Percentiles rank a stretch among this genome's conserved stretches.
Evolutionary conservation across 2,113 vertebrate genomes (phyloP).

Genomic region (Gadus chalcogrammus): DNA sequence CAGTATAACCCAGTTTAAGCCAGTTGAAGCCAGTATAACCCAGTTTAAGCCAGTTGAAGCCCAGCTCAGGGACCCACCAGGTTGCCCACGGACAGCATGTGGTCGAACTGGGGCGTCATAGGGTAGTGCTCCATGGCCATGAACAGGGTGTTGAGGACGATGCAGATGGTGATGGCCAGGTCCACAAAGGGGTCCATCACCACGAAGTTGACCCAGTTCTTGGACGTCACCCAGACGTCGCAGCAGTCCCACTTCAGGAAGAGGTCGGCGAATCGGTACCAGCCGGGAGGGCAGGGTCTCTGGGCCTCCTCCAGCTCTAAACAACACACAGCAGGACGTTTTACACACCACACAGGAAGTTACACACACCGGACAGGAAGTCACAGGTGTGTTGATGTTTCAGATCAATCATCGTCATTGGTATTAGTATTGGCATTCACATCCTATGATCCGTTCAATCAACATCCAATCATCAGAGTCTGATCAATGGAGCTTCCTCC

Average conservation of each 20-base stretch:
- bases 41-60: no score
- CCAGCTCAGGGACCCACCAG: slow-evolving; percentile 74
- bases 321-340: no score
- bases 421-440: no score
- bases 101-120: slow-evolving; percentile 86
- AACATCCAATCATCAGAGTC: no score
- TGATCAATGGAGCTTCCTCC: no score
- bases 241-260: slow-evolving; percentile 95
- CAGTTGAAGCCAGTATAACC: no score
- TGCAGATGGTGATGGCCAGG: slow-evolving; percentile 96
- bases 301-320: slow-evolving; percentile 91
- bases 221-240: slow-evolving; percentile 78
- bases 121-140: slow-evolving; percentile 99
- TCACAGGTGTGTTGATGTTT: no score
- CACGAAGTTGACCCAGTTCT: slow-evolving; percentile 79
- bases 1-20: no score
- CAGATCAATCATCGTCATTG: no score
- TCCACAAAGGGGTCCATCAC: slow-evolving; percentile 98
- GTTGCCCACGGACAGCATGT: slow-evolving; percentile 87
- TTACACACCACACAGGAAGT: no score
- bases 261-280: slow-evolving; percentile 89
- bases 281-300: slow-evolving; percentile 87
- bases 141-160: slow-evolving; percentile 96
- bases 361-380: no score
- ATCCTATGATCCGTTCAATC: no score